phyloP scores from a whole-genome alignment of 2,888 invertebrate genomes.

The Cataglyphis albicans region DNA sequence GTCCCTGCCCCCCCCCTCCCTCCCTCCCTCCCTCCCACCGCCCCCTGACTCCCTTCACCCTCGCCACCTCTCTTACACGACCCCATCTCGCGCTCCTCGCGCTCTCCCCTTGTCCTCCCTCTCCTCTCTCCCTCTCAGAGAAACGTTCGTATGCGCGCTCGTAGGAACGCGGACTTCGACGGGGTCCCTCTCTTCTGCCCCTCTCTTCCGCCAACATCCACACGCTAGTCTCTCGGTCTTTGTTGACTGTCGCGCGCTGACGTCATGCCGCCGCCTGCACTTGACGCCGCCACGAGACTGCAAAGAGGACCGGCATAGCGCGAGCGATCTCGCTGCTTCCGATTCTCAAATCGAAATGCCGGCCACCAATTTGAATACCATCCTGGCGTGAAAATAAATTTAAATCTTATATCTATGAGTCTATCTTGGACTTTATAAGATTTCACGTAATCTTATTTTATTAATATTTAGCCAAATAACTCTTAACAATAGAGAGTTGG shows the following conservation, averaged over 20 bases:
- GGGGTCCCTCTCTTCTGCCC: conserved; percentile 19
- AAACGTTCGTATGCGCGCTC: conserved; percentile 32
- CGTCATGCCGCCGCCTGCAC: conserved; percentile 76
- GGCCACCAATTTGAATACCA: conserved; percentile 41
- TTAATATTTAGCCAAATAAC: neutral
- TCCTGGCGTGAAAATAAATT: conserved; percentile 17
- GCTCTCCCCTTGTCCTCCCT: neutral
- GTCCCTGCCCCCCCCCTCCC: conserved; percentile 47
- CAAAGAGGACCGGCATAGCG: conserved; percentile 65
- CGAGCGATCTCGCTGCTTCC: conserved; percentile 56
- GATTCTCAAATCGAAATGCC: conserved; percentile 49
- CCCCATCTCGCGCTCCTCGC: conserved; percentile 23
- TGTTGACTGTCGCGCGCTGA: conserved; percentile 76
- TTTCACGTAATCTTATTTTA: neutral
- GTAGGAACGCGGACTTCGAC: conserved; percentile 47
- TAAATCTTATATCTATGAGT: neutral
- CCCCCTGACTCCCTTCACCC: neutral
- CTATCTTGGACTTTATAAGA: neutral
- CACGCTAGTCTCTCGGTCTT: conserved; percentile 60
- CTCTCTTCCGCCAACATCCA: conserved; percentile 1
- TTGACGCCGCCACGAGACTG: conserved; percentile 76
- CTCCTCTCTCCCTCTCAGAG: conserved; percentile 14
- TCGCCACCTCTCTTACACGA: conserved; percentile 5
- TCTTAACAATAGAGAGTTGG: neutral
- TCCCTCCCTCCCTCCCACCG: conserved; percentile 1